Base-by-base conservation (phyloP, 2,888 invertebrate species). In the Nemurella pictetii region DNA sequence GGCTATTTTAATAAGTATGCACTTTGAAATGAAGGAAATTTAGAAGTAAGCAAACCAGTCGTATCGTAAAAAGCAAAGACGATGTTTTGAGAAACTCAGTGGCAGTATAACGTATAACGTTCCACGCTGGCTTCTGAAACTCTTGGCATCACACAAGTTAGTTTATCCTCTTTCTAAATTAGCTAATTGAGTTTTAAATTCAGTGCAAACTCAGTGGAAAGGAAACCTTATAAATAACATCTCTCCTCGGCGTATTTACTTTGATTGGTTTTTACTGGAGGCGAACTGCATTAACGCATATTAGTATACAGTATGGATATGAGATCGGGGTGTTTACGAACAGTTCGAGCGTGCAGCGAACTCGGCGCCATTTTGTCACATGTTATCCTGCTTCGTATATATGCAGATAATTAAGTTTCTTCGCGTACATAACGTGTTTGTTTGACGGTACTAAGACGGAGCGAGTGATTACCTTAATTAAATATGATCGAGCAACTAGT, bases 111-210 rank as follows among this genome's bases (percentile, higher is more conserved):
- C 55, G 55, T 7, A 15, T 12, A 20, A 55, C 55, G 55, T 55
- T 55, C 55, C 55, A 55, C 55, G 55, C 75, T 1, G 0, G 28
- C 75, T 27, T 1, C 75, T 28, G 28, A 28, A 75, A 27, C 28
- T 28, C 75, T 75, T 28, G 75, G 27, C 28, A 75, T 75, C 28
- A 26, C 75, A 28, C 9, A 75, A 75, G 75, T 75, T 26, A 75
- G 75, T 32, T 30, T 55, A 30, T 83, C 77, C 85, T 75, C 72
- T 83, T 25, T 84, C 85, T 75, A 81, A 86, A 86, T 86, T 85
- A 86, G 85, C 85, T 86, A 86, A 86, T 86, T 86, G 86, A 85
- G 86, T 86, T 86, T 86, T 83, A 85, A 85, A 83, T 85, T 84
- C 74, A 77, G 82, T 32, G 80, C 32, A 80, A 80, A 35, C 80